Percentiles rank a stretch among this genome's conserved stretches.
Evolutionary conservation across 2,113 vertebrate genomes (phyloP).

Genomic region (Ciconia stormi): DNA sequence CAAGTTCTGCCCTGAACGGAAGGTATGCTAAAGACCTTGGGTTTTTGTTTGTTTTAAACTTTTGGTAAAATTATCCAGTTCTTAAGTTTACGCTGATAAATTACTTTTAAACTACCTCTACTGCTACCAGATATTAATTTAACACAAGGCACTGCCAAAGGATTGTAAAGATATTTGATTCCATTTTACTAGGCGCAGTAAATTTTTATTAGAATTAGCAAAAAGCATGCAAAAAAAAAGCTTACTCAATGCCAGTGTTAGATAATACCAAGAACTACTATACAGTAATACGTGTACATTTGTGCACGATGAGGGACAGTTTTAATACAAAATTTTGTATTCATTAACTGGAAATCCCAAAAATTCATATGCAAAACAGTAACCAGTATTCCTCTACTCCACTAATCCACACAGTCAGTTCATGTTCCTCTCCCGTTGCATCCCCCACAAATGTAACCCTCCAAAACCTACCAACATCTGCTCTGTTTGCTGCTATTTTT

Average conservation of each 20-base stretch:
- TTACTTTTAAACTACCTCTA: background rate
- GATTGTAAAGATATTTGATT: background rate
- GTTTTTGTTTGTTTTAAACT: background rate
- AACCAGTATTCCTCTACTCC: background rate
- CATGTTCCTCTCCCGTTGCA: background rate
- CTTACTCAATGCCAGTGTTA: background rate
- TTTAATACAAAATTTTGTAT: background rate
- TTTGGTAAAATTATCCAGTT: background rate
- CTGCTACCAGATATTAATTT: background rate
- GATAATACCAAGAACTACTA: background rate
- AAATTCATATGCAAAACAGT: background rate
- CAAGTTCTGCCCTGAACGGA: background rate
- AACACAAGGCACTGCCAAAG: background rate
- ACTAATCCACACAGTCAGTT: background rate
- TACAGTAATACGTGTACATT: background rate
- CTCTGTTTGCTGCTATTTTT: background rate
- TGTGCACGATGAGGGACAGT: background rate
- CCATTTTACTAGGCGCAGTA: background rate
- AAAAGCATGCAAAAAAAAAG: background rate
- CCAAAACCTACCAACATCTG: background rate
- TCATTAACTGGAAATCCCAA: background rate
- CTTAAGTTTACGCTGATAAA: background rate
- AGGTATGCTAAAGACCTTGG: background rate
- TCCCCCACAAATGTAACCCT: background rate
- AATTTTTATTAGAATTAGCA: background rate